Conservation (phyloP, 2,888 invertebrate genomes). For the Himalopsyche japonica region DNA sequence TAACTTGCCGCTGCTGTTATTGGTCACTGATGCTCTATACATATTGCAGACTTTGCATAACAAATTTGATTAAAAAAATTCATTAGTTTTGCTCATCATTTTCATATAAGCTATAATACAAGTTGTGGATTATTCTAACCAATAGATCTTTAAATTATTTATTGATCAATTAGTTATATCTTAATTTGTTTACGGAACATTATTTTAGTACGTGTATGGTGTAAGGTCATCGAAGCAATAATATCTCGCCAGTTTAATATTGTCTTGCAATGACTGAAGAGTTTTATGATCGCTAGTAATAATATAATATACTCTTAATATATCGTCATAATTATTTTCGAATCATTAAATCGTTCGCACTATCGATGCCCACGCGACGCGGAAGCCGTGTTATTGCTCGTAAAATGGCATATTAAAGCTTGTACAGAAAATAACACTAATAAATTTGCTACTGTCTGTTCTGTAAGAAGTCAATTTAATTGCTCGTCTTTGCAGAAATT, state of each 20-base stretch:
- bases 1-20: too few relatives aligned
- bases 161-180: too few relatives aligned
- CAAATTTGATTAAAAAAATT: too few relatives aligned
- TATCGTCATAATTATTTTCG: background rate
- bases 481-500: too few relatives aligned
- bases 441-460: background rate
- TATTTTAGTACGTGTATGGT: background rate
- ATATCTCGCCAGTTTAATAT: background rate
- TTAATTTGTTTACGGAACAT: too few relatives aligned
- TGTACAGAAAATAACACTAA: background rate
- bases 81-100: too few relatives aligned
- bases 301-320: too few relatives aligned
- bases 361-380: background rate
- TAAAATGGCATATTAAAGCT: background rate
- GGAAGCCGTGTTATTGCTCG: background rate
- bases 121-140: too few relatives aligned
- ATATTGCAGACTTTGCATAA: too few relatives aligned
- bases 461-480: background rate
- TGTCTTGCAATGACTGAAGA: background rate
- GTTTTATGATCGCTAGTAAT: background rate
- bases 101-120: too few relatives aligned
- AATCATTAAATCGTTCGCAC: background rate
- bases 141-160: too few relatives aligned
- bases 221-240: background rate
- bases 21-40: too few relatives aligned